Percentiles rank a stretch among this genome's conserved stretches.
These are phyloP conservation scores for Varanus salvator DNA, from an alignment of 2,113 vertebrate genomes.

Conservation along the genomic window DNA sequence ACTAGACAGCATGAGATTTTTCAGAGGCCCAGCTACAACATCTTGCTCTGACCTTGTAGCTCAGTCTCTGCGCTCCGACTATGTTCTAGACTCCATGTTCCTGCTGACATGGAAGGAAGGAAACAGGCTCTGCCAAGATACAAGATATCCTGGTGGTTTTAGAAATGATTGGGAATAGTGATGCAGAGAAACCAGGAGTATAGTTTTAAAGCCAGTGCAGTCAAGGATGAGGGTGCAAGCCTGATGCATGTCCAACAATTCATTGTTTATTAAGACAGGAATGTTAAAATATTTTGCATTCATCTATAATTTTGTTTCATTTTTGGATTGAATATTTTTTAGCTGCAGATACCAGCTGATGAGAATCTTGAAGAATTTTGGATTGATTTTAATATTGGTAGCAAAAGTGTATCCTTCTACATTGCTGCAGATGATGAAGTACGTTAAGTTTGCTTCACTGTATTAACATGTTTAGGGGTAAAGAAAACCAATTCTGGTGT, in stretches of 20 bases:
- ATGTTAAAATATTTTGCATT: background rate
- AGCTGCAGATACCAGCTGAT: conserved; percentile 92
- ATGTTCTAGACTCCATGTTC: no score
- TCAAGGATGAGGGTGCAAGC: background rate
- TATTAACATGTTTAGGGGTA: background rate
- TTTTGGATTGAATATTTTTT: conserved; percentile 32
- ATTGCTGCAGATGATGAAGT: conserved; percentile 81
- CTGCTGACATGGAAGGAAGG: no score
- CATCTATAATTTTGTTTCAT: background rate
- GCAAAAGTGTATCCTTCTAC: conserved; percentile 92
- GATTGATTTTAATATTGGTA: conserved; percentile 95
- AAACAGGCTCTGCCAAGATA: no score
- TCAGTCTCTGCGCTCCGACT: no score
- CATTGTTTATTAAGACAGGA: background rate
- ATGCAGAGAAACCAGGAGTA: background rate
- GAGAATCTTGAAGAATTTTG: conserved; percentile 95
- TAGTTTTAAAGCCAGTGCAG: background rate
- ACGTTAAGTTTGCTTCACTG: conserved; percentile 60
- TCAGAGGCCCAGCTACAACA: no score
- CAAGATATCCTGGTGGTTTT: background rate
- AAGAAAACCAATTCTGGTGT: background rate
- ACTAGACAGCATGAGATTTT: no score
- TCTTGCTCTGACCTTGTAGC: no score
- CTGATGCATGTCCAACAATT: background rate
- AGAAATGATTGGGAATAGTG: background rate